Conservation (phyloP, 2,888 invertebrate species). For the Chironomus riparius region DNA sequence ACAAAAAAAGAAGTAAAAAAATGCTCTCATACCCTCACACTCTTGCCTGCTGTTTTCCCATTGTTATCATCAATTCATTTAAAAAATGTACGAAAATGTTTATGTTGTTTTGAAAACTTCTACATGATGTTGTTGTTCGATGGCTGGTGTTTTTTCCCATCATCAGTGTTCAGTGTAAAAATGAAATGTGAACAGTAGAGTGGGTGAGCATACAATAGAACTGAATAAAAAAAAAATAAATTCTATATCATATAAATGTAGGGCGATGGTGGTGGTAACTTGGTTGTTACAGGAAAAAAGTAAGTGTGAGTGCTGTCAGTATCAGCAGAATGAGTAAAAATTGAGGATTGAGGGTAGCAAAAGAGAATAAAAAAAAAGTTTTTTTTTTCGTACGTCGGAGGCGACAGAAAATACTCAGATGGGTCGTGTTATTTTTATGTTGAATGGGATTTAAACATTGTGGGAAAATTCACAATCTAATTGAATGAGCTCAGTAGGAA, state of each 20-base stretch:
- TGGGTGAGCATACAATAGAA: not conserved
- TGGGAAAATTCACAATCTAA: slow-evolving; percentile 25
- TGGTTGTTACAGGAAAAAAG: not conserved
- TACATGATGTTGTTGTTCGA: slow-evolving; percentile 23
- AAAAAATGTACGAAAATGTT: slow-evolving; percentile 24
- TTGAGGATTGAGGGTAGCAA: not conserved
- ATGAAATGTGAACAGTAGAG: slow-evolving; percentile 22
- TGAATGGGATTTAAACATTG: slow-evolving; percentile 26
- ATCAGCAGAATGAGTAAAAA: not conserved
- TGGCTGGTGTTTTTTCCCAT: slow-evolving; percentile 25
- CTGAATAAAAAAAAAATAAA: slow-evolving; percentile 9
- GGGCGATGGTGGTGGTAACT: not conserved
- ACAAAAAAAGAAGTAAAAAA: not conserved
- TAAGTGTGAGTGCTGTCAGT: too few relatives aligned
- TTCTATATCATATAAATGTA: slow-evolving; percentile 21
- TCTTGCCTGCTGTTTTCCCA: slow-evolving; percentile 3
- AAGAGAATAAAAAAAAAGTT: not conserved
- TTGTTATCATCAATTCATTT: slow-evolving; percentile 27
- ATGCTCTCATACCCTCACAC: not conserved
- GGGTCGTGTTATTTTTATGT: slow-evolving; percentile 25
- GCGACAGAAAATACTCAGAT: slow-evolving; percentile 18
- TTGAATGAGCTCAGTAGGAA: slow-evolving; percentile 15
- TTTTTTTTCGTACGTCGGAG: slow-evolving; percentile 1
- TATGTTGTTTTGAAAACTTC: slow-evolving; percentile 24
- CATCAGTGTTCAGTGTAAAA: slow-evolving; percentile 20